Conservation (phyloP, 1,140 invertebrate genomes). For the Wiebesia pumilae region DNA sequence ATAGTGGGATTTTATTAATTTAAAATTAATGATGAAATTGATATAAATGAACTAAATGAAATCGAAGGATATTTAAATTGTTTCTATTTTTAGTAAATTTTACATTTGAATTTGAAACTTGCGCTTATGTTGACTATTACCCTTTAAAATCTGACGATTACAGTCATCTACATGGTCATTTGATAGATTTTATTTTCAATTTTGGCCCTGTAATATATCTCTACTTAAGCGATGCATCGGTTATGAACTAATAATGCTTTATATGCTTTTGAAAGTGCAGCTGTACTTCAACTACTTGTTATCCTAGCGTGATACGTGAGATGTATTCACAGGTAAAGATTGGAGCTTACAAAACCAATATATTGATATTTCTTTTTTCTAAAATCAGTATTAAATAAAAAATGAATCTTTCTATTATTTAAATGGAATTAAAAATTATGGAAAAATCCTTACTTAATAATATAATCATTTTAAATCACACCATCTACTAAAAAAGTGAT, state of each 20-base stretch:
- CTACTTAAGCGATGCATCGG: conserved; percentile 37
- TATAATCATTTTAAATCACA: too few relatives aligned
- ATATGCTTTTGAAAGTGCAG: conserved; percentile 32
- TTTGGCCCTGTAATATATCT: not conserved
- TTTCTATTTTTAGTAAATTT: too few relatives aligned
- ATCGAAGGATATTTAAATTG: too few relatives aligned
- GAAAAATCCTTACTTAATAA: too few relatives aligned
- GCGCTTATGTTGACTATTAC: not conserved
- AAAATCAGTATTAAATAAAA: not conserved
- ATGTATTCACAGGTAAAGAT: conserved; percentile 19
- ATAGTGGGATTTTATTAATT: too few relatives aligned
- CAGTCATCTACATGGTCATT: not conserved
- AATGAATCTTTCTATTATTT: too few relatives aligned
- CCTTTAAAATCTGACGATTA: not conserved
- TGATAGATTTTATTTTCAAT: not conserved
- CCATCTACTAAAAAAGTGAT: too few relatives aligned
- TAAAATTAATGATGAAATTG: too few relatives aligned
- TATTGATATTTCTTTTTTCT: not conserved
- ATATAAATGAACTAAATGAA: too few relatives aligned
- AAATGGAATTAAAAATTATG: too few relatives aligned
- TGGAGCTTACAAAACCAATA: not conserved
- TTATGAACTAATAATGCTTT: conserved; percentile 63
- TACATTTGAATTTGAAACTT: not conserved
- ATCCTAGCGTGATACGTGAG: conserved; percentile 23
- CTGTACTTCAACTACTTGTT: conserved; percentile 54